phyloP scores from a whole-genome alignment of 1,140 invertebrate species.

The Neodiprion pinetum region DNA sequence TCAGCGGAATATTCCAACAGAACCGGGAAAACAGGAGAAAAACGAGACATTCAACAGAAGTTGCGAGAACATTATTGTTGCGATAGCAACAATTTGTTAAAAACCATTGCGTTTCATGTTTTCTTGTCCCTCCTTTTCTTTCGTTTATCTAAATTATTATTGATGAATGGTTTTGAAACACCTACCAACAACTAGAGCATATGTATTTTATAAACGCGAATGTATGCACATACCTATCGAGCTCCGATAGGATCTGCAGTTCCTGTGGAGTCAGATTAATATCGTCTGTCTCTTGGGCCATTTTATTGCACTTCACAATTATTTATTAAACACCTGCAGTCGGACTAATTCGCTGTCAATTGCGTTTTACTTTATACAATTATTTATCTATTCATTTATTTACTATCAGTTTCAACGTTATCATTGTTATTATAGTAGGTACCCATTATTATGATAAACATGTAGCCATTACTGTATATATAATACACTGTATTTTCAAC shows the following conservation, averaged over 20 bases:
- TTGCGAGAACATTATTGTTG: too few relatives aligned
- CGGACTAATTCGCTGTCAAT: background rate
- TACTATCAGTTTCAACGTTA: too few relatives aligned
- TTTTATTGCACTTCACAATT: slow-evolving; percentile 35
- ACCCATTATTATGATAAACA: too few relatives aligned
- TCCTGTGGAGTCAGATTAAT: slow-evolving; percentile 75
- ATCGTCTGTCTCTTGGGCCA: slow-evolving; percentile 64
- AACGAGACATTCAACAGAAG: too few relatives aligned
- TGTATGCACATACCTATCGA: slow-evolving; percentile 74
- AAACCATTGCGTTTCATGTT: background rate
- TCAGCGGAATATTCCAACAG: too few relatives aligned
- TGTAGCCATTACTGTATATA: too few relatives aligned
- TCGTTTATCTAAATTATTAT: slow-evolving; percentile 25
- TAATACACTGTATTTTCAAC: too few relatives aligned
- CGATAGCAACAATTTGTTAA: too few relatives aligned
- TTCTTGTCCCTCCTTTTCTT: slow-evolving; percentile 32
- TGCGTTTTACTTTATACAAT: background rate
- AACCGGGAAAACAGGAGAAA: too few relatives aligned
- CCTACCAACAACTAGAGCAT: background rate
- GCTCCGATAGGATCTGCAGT: slow-evolving; percentile 81
- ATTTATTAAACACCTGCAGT: background rate
- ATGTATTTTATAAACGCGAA: background rate
- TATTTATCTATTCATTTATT: too few relatives aligned
- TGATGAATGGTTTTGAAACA: slow-evolving; percentile 13
- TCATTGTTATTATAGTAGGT: too few relatives aligned